A percentile compares a stretch with the other conserved stretches of the same genome.
Evolutionary conservation across 2,888 invertebrate species (phyloP).

Genomic region (Pachymerium ferrugineum): DNA sequence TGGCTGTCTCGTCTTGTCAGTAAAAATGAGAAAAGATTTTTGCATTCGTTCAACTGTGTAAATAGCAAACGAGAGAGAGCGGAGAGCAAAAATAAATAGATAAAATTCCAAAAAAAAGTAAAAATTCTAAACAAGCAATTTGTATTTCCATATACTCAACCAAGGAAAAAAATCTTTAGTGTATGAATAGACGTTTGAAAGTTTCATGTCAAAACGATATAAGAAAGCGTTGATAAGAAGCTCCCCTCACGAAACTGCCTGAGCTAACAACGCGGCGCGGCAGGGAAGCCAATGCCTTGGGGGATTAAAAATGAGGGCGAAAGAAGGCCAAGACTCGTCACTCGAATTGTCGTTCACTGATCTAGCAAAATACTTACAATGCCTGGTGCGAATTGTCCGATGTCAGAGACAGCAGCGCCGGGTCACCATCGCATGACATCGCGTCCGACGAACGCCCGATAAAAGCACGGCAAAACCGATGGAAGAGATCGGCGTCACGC

Average conservation of each 20-base stretch:
- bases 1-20: slow-evolving; percentile 27
- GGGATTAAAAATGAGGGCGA: neutral
- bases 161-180: neutral
- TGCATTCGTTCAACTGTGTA: slow-evolving; percentile 14
- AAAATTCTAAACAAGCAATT: neutral
- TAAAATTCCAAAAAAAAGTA: neutral
- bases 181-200: no score
- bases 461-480: neutral
- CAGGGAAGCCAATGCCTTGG: neutral
- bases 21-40: slow-evolving; percentile 25
- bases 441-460: neutral
- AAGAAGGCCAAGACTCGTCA: neutral
- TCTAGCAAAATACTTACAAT: slow-evolving; percentile 28
- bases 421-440: slow-evolving; percentile 34
- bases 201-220: no score
- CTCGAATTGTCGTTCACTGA: neutral
- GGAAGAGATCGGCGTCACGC: neutral
- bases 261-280: neutral
- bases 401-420: slow-evolving; percentile 31
- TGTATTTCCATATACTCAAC: neutral
- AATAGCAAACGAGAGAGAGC: neutral
- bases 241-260: neutral
- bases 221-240: neutral
- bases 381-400: slow-evolving; percentile 34
- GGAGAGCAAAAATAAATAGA: neutral